These are phyloP conservation scores for Eulimnadia texana DNA, from an alignment of 1,140 invertebrate species.

Conservation along the genomic window DNA sequence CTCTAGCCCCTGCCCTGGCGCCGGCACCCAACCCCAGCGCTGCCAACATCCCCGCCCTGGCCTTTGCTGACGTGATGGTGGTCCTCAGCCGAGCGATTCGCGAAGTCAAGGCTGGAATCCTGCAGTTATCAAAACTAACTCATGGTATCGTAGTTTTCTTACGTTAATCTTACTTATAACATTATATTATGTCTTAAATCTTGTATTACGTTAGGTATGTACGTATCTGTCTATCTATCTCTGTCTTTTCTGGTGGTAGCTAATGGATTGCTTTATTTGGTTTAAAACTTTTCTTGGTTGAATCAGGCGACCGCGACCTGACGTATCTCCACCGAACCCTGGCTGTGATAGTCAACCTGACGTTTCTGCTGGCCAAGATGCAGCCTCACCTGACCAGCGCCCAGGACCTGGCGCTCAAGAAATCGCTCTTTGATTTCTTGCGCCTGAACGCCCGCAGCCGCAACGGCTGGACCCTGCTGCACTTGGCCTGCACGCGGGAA, in stretches of 20 bases:
- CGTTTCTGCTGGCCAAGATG: conserved; percentile 51
- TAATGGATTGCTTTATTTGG: conserved; percentile 27
- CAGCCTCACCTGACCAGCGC: conserved; percentile 25
- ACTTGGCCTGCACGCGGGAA: conserved; percentile 49
- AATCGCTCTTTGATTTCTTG: conserved; percentile 46
- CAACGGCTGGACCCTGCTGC: conserved; percentile 59
- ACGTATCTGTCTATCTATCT: no score
- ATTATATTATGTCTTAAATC: no score
- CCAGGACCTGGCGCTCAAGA: conserved; percentile 36
- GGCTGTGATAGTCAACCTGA: conserved; percentile 49
- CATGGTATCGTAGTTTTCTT: not conserved
- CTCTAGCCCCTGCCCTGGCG: not conserved
- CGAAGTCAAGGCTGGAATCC: conserved; percentile 41
- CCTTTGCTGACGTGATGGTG: conserved; percentile 60
- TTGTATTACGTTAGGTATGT: no score
- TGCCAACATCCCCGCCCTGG: conserved; percentile 57
- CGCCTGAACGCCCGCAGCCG: conserved; percentile 52
- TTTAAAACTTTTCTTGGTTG: conserved; percentile 30
- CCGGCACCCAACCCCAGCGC: conserved; percentile 2
- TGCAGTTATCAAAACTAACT: conserved; percentile 27
- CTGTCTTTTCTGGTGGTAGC: conserved; percentile 27
- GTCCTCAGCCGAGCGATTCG: conserved; percentile 65
- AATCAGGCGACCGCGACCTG: conserved; percentile 47
- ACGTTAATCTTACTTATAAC: no score
- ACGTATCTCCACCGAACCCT: conserved; percentile 65